Evolutionary conservation across 2,797 vertebrate species (phyloP).

Genomic region (Amblyopsis hoosieri): DNA sequence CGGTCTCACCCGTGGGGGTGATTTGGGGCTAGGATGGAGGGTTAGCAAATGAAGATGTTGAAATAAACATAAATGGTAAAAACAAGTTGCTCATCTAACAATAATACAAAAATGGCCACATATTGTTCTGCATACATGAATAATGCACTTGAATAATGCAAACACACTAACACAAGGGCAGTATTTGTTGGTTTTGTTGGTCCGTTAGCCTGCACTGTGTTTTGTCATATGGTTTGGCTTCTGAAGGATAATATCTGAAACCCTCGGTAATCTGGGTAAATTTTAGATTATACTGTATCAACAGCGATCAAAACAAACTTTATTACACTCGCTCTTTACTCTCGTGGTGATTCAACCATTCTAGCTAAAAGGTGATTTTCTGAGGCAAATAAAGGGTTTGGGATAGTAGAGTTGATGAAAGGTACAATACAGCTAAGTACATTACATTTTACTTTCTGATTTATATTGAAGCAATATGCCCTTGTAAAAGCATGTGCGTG

Average conservation of each 20-base stretch:
- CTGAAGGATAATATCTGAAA: slow-evolving; percentile 59
- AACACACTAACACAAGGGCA: neutral
- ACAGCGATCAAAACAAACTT: slow-evolving; percentile 57
- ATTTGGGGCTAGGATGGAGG: slow-evolving; percentile 42
- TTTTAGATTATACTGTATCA: slow-evolving; percentile 59
- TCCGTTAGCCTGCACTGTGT: slow-evolving; percentile 37
- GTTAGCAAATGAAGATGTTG: slow-evolving; percentile 36
- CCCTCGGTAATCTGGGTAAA: slow-evolving; percentile 60
- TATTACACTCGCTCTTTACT: slow-evolving; percentile 22
- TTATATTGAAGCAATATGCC: too few species aligned
- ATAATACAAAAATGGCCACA: neutral
- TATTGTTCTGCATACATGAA: neutral
- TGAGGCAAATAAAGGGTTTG: slow-evolving; percentile 13
- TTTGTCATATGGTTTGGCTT: slow-evolving; percentile 58
- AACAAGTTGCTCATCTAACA: neutral
- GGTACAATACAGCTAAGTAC: too few species aligned
- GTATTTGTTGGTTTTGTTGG: slow-evolving; percentile 20
- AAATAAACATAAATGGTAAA: slow-evolving; percentile 35
- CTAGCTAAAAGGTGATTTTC: slow-evolving; percentile 16
- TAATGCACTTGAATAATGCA: neutral
- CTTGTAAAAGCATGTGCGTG: slow-evolving; percentile 21
- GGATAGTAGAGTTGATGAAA: neutral
- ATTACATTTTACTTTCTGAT: too few species aligned
- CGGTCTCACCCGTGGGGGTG: slow-evolving; percentile 20
- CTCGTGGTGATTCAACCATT: slow-evolving; percentile 3